Base-by-base conservation (phyloP, 1,140 invertebrate species). In the Rhyzopertha dominica region DNA sequence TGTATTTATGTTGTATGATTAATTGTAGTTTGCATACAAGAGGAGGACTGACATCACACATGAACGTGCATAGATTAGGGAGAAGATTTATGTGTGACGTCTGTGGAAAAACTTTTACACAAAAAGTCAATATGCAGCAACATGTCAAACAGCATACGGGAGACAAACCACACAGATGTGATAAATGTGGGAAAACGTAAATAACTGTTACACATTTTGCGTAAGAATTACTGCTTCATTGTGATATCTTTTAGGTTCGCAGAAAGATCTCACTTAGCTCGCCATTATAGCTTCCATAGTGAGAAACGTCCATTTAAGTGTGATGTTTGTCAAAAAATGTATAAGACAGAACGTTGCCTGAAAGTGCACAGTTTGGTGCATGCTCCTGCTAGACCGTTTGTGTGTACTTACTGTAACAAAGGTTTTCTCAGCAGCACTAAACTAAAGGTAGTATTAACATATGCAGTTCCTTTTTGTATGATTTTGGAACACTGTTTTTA, bases 121-220 rank as follows among this genome's bases (percentile, higher is more conserved):
- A 75, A 47, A 75, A 74, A 53, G 65, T 66, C 12, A 74, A 74
- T 50, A 60, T 75, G 35, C 69, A 70, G 24, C 65, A 71, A 43
- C 80, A 82, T 57, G 64, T 78, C 22, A 67, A 82, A 34, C 81
- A 79, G 39, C 84, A 85, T 49, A 84, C 82, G 1, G 81, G 81
- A 51, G 82, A 87, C 49, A 84, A 84, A 54, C 85, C 84, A 2
- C 87, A 85, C 60, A 69, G 72, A 20, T 89, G 86, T 73, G 73
- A 77, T 36, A 62, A 81, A 36, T 84, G 82, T 55, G 65, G 68
- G 28, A 69, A 72, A 57, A 56, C 65, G 45, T 61, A 58, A 51
- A 49, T 25, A 16, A n/a, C 18, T 13, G n/a, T 3, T n/a, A 12
- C 13, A 31, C 31, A n/a, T 41, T 8, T 17, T 7, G 19, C 31